A percentile compares a stretch with the other conserved stretches of the same genome.
These are phyloP conservation scores for Echinometra lucunter DNA, from an alignment of 53 echinoderm and acorn worm species.

Conservation along the genomic window DNA sequence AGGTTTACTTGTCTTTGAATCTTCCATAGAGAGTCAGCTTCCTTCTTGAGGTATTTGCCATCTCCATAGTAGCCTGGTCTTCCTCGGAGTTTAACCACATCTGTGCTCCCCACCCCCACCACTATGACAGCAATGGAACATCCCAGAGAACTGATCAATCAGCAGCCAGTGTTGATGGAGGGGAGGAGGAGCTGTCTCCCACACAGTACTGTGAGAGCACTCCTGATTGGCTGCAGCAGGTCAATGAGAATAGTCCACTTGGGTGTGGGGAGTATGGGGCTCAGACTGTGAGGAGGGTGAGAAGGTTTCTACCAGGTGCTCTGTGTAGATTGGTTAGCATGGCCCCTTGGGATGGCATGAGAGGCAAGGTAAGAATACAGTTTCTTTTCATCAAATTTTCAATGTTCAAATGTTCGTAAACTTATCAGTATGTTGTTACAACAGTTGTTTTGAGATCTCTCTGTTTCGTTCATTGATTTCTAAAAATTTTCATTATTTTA, in stretches of 20 bases:
- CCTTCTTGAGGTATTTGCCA: constrained; percentile 27
- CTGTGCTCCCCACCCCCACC: constrained; percentile 49
- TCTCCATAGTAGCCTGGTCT: constrained; percentile 44
- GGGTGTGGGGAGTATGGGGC: constrained; percentile 45
- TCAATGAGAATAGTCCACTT: constrained; percentile 50
- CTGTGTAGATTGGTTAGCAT: constrained; percentile 25
- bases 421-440: too few species aligned
- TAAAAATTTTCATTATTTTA: neutral
- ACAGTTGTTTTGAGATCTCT: too few species aligned
- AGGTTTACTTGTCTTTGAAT: neutral
- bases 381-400: neutral
- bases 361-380: constrained; percentile 18
- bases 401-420: neutral
- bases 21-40: constrained; percentile 3
- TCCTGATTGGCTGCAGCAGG: constrained; percentile 63
- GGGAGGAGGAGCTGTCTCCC: constrained; percentile 11
- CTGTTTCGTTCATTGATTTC: too few species aligned
- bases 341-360: constrained; percentile 29
- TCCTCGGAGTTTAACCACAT: neutral
- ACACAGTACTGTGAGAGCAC: neutral
- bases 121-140: neutral
- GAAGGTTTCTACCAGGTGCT: neutral
- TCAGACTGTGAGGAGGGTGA: constrained; percentile 39
- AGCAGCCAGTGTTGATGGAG: neutral
- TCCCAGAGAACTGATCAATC: constrained; percentile 2